Percentiles rank a stretch among this genome's conserved stretches.
phyloP scores from a whole-genome alignment of 2,113 vertebrate species.

The Brevimyrus niger region DNA sequence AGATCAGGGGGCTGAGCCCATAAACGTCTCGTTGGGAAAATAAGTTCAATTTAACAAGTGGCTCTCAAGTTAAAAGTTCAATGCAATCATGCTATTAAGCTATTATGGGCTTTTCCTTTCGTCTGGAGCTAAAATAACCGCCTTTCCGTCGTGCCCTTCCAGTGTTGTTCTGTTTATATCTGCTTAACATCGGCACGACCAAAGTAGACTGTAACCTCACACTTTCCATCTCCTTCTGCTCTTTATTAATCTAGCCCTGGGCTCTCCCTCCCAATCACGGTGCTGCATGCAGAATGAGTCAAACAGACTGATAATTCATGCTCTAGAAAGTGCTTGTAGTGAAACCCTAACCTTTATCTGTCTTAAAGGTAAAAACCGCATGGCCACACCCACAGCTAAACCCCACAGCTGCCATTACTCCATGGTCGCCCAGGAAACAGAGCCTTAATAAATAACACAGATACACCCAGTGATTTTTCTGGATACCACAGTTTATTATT shows the following conservation, averaged over 20 bases:
- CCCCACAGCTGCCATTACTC: background rate
- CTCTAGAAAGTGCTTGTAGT: background rate
- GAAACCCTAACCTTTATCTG: background rate
- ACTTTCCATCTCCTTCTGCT: background rate
- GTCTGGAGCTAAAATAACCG: background rate
- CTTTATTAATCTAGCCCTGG: background rate
- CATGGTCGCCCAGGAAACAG: background rate
- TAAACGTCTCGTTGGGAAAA: background rate
- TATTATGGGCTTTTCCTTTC: background rate
- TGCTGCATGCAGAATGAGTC: background rate
- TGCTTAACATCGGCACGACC: background rate
- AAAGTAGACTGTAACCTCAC: background rate
- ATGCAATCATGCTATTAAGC: background rate
- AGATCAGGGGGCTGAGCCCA: background rate
- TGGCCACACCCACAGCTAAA: background rate
- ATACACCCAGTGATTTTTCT: background rate
- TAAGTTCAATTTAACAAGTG: background rate
- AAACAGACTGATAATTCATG: background rate
- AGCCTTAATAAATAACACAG: background rate
- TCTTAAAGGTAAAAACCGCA: background rate
- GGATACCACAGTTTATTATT: background rate
- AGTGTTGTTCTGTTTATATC: background rate
- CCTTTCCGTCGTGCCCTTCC: background rate
- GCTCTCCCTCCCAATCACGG: background rate
- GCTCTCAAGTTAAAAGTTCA: background rate